Percentiles rank a stretch among this genome's conserved stretches.
phyloP scores from a whole-genome alignment of 2,888 invertebrate species.

The Zygothrica quintamaculata region DNA sequence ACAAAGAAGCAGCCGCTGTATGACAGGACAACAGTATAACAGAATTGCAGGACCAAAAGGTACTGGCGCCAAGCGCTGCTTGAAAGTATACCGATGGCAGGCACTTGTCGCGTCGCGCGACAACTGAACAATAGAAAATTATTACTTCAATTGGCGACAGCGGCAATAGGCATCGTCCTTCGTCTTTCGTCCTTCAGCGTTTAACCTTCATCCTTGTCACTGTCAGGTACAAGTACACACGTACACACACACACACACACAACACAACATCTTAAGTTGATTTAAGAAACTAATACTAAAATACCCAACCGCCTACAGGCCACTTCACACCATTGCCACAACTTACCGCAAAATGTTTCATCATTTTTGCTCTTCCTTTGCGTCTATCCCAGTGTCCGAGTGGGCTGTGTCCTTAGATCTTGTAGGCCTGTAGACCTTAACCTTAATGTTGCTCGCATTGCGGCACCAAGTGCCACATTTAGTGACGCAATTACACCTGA shows the following conservation, averaged over 20 bases:
- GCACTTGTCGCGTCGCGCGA: conserved; percentile 74
- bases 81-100: conserved; percentile 31
- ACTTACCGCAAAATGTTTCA: conserved; percentile 48
- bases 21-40: conserved; percentile 2
- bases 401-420: conserved; percentile 36
- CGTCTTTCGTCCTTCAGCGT: neutral
- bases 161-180: conserved; percentile 1
- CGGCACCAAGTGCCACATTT: conserved; percentile 28
- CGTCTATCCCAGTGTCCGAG: conserved; percentile 19
- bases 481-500: conserved; percentile 75
- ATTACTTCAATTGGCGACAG: conserved; percentile 78
- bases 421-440: too few species aligned
- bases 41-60: conserved; percentile 8
- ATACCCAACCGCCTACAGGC: conserved; percentile 63
- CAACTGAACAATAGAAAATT: conserved; percentile 68
- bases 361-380: too few species aligned
- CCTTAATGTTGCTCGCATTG: conserved; percentile 38
- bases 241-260: too few species aligned
- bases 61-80: conserved; percentile 62
- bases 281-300: conserved; percentile 54
- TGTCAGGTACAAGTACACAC: conserved; percentile 35
- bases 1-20: conserved; percentile 45
- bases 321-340: conserved; percentile 66
- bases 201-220: neutral
- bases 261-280: conserved; percentile 66